Conservation (phyloP, 2,888 invertebrate species). For the Cyclophora albipunctata region DNA sequence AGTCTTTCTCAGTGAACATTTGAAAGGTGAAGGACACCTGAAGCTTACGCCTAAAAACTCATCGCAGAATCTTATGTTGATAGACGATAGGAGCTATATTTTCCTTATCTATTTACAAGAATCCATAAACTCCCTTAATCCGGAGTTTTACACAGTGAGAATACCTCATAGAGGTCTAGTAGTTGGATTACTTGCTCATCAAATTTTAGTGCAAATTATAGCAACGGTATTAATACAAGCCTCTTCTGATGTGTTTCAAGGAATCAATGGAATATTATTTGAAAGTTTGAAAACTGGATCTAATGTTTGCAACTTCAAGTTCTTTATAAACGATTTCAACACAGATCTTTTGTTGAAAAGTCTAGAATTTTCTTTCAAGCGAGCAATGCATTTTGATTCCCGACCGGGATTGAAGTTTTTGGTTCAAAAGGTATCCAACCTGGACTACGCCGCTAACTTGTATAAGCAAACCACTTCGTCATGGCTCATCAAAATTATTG, state of each 20-base stretch:
- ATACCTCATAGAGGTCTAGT: conserved; percentile 92
- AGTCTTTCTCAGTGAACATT: conserved; percentile 81
- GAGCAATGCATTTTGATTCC: conserved; percentile 90
- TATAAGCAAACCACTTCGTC: conserved; percentile 94
- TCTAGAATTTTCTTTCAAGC: conserved; percentile 86
- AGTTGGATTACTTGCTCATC: conserved; percentile 92
- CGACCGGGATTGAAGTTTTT: conserved; percentile 95
- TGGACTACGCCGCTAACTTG: conserved; percentile 90
- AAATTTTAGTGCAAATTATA: conserved; percentile 93
- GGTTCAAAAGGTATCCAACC: conserved; percentile 92
- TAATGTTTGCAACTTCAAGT: conserved; percentile 60
- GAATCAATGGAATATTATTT: conserved; percentile 77
- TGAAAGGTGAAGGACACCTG: conserved; percentile 47
- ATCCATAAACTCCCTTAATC: conserved; percentile 80
- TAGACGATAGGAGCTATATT: conserved; percentile 91
- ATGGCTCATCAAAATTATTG: conserved; percentile 91
- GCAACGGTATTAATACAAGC: conserved; percentile 90
- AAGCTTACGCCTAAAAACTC: conserved; percentile 55
- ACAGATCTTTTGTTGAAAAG: conserved; percentile 83
- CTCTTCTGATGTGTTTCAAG: conserved; percentile 77
- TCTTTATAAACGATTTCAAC: conserved; percentile 75
- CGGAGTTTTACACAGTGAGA: conserved; percentile 85
- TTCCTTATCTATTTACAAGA: conserved; percentile 89
- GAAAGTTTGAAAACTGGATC: conserved; percentile 66
- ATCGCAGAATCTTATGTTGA: conserved; percentile 67